Base-by-base conservation (phyloP, 2,888 invertebrate species). In the Itoplectis maculator region DNA sequence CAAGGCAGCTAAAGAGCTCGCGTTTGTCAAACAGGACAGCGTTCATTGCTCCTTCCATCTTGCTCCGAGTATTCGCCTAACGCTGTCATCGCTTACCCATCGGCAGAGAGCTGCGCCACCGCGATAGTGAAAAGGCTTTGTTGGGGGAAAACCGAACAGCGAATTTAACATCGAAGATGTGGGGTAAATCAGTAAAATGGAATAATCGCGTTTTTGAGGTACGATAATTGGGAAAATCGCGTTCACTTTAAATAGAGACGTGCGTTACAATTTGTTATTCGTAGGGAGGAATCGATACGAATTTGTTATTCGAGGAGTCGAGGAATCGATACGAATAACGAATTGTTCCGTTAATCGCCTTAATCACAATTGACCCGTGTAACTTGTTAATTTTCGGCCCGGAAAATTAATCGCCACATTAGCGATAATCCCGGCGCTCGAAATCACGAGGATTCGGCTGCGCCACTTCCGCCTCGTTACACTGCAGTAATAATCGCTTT, bases 371-470 rank as follows among this genome's bases (percentile, higher is more conserved):
- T 45, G 61, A 4, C 63, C 13, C 35, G 61, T 7, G 23, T 23
- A 69, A 61, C 56, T 40, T 69, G 75, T 18, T 79, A 54, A 68
- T 51, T 59, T 66, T 59, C 11, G 2, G 29, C 29, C 29, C 45
- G 70, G 65, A 54, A 42, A 75, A 80, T 75, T 37, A 75, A 80
- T 70, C 56, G 70, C 47, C 63, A 56, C 70, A 56, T 59, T 49
- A 65, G 35, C 47, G 80, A 70, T 75, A 70, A 70, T 68, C 59
- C 76, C 47, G 49, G 29, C 29, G 29, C 5, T 29, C 29, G 29
- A 29, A 29, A 18, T 49, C 20, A 66, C n/a, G 66, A 13, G n/a
- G 49, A 66, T 66, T 66, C 35, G 15, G n/a, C 6, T 7, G 13
- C 49, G 29, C 23, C 40, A 47, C 8, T 49, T 49, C 29, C 29